These are phyloP conservation scores for Cliona cf. orientalis DNA, from an alignment of 37 sponge, comb jelly and placozoan species.

Conservation along the genomic window DNA sequence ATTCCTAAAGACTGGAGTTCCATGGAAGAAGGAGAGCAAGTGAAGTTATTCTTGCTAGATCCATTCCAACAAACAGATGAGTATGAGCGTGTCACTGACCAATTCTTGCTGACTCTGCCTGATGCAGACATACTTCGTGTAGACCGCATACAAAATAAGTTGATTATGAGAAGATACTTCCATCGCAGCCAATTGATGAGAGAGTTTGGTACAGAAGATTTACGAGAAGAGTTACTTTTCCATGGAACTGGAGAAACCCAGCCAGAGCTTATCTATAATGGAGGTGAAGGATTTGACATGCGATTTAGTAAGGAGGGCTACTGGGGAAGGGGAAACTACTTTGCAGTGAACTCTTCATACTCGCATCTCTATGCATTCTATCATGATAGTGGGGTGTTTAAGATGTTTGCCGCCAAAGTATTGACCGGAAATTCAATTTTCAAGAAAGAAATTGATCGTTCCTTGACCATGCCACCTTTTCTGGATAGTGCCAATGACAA, in stretches of 20 bases:
- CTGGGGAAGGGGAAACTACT: slow-evolving; percentile 79
- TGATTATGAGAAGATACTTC: slow-evolving; percentile 53
- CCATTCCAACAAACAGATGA: slow-evolving; percentile 23
- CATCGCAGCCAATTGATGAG: slow-evolving; percentile 20
- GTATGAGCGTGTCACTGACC: slow-evolving; percentile 1
- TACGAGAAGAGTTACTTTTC: slow-evolving; percentile 36
- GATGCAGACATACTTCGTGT: slow-evolving; percentile 22
- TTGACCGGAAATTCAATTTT: slow-evolving; percentile 49
- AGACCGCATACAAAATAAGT: slow-evolving; percentile 64
- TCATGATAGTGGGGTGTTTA: not conserved
- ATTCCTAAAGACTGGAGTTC: slow-evolving; percentile 52
- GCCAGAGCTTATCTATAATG: slow-evolving; percentile 56
- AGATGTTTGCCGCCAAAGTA: slow-evolving; percentile 65
- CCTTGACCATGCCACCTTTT: slow-evolving; percentile 36
- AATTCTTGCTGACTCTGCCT: slow-evolving; percentile 42
- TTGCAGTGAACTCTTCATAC: slow-evolving; percentile 68
- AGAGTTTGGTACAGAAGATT: not conserved
- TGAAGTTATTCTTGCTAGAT: not conserved
- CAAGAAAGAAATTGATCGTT: slow-evolving; percentile 2
- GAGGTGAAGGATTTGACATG: slow-evolving; percentile 71
- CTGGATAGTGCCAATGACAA: too few relatives aligned
- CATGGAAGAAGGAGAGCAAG: slow-evolving; percentile 6
- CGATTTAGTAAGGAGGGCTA: slow-evolving; percentile 41
- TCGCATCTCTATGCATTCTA: slow-evolving; percentile 55
- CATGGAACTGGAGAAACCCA: slow-evolving; percentile 57